Base-by-base conservation (phyloP, 2,113 vertebrate genomes). In the Bungarus multicinctus region DNA sequence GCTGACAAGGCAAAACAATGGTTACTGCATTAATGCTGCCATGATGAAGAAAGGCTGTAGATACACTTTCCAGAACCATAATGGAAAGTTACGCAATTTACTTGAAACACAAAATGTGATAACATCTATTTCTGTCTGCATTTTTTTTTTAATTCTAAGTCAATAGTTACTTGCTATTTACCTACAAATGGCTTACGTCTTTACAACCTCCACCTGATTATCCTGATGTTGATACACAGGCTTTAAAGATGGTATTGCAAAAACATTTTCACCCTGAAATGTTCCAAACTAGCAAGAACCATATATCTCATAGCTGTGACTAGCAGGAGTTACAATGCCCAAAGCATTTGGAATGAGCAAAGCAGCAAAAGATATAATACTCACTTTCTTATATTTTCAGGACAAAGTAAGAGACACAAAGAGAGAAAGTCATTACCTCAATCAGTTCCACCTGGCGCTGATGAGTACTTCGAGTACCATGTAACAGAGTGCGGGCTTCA, bases 371-470 rank as follows among this genome's bases (percentile, higher is more conserved):
- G 4, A 16, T 30, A 43, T 1, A 85, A 34, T 23, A 64, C 14
- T 47, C 11, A 4, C 3, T 52, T 2, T 55, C 0, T 14, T 23
- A 52, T 27, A 85, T 9, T 27, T n/a, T 18, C 27, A 12, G 86
- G 34, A 53, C 47, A 16, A 60, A 87, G 20, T 39, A 52, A 34
- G 30, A 50, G 91, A 91, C 23, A 92, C 8, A 89, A 81, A 86
- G 64, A 1, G 22, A 60, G 5, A 30, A 87, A 1, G 11, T 22
- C 39, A 1, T 22, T 95, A 98, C 99, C 98, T 99, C 99, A 16
- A 99, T 99, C 93, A 99, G 98, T 86, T 99, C 99, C 12, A 99
- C 98, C 92, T 99, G 99, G 30, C 98, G 98, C 88, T 99, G 99
- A 39, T 99, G 98, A 0, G 99, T 98, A 0, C 98, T 97, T 2